Percentiles rank a stretch among this genome's conserved stretches.
Evolutionary conservation across 2,113 vertebrate genomes (phyloP).

Genomic region (Pontoporia blainvillei): DNA sequence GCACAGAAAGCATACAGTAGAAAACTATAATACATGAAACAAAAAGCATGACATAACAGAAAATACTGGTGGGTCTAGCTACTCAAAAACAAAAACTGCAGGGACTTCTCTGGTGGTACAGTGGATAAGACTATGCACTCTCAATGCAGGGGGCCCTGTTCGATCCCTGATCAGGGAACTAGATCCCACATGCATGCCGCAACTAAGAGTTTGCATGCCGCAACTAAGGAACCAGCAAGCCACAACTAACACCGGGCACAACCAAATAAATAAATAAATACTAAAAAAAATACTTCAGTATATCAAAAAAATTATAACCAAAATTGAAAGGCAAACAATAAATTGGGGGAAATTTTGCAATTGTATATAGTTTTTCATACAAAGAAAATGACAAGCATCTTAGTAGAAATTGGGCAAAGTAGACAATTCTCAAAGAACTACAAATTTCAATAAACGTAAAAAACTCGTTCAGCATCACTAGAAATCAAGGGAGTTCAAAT

Average conservation of each 20-base stretch:
- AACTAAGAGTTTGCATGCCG: too few relatives aligned
- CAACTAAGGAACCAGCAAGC: too few relatives aligned
- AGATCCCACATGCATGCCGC: too few relatives aligned
- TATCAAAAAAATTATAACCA: background rate
- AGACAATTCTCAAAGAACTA: background rate
- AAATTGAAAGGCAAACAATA: background rate
- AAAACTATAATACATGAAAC: background rate
- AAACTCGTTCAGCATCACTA: background rate
- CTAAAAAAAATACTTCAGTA: background rate
- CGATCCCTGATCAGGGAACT: too few relatives aligned
- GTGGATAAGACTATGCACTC: too few relatives aligned
- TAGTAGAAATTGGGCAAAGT: background rate
- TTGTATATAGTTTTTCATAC: background rate
- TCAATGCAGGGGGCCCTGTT: too few relatives aligned
- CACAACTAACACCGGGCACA: too few relatives aligned
- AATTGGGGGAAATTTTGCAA: background rate
- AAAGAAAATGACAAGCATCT: background rate
- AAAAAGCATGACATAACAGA: background rate
- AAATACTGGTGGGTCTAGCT: background rate
- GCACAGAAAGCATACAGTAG: background rate
- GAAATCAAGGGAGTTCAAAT: slow-evolving; percentile 21
- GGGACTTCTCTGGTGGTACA: too few relatives aligned
- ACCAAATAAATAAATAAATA: too few relatives aligned
- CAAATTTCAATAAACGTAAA: background rate
- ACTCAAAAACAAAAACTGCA: background rate